Evolutionary conservation across 2,797 vertebrate species (phyloP).

Genomic region (Buphagus erythrorhynchus): DNA sequence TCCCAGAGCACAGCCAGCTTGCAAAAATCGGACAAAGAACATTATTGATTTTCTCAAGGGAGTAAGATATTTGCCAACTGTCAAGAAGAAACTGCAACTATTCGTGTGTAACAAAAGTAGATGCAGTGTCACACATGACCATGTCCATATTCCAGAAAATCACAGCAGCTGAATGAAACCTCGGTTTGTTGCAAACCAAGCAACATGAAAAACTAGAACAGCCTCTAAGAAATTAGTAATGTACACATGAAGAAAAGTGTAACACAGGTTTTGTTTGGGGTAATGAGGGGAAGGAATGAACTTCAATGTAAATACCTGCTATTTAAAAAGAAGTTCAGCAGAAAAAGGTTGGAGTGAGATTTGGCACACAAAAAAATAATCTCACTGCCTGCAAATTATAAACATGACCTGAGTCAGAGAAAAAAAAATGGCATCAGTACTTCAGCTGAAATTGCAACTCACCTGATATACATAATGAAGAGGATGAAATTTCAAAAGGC

Average conservation of each 20-base stretch:
- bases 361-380: not conserved
- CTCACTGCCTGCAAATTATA: not conserved
- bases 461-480: not conserved
- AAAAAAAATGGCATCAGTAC: not conserved
- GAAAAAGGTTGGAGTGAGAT: not conserved
- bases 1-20: not conserved
- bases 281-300: not conserved
- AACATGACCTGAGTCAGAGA: not conserved
- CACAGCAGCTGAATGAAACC: not conserved
- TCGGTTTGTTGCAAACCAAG: not conserved
- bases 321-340: not conserved
- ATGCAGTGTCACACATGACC: not conserved
- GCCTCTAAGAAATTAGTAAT: not conserved
- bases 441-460: not conserved
- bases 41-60: conserved; percentile 12
- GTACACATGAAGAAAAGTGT: not conserved
- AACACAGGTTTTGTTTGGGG: not conserved
- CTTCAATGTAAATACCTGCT: not conserved
- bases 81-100: conserved; percentile 34
- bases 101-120: not conserved
- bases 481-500: not conserved
- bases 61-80: conserved; percentile 32
- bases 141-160: not conserved
- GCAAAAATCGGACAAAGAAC: conserved; percentile 38
- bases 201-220: not conserved